Conservation (phyloP, 2,113 vertebrate species). For the Vidua macroura region DNA sequence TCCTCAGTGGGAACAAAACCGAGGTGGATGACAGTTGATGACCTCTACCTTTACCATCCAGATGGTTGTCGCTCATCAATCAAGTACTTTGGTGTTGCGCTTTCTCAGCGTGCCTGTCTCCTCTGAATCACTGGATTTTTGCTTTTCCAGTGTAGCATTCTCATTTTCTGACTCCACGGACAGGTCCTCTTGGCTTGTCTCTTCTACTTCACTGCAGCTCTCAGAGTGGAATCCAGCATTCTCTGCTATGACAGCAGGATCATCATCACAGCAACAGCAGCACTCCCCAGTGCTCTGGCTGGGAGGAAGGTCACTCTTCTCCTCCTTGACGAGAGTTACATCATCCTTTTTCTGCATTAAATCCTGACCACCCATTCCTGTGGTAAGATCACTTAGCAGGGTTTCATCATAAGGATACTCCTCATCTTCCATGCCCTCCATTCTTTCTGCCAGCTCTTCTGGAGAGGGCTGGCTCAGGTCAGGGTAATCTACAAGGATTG, state of each 20-base stretch:
- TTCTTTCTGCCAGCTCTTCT: slow-evolving; percentile 90
- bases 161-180: slow-evolving; percentile 14
- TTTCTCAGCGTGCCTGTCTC: slow-evolving; percentile 72
- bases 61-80: background rate
- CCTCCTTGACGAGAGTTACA: slow-evolving; percentile 57
- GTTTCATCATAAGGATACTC: slow-evolving; percentile 48
- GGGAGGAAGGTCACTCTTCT: slow-evolving; percentile 61
- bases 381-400: background rate
- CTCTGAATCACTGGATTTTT: background rate
- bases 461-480: slow-evolving; percentile 76
- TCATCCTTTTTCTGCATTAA: background rate
- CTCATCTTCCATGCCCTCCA: slow-evolving; percentile 77
- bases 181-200: slow-evolving; percentile 53
- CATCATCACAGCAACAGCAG: slow-evolving; percentile 63
- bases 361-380: background rate
- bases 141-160: background rate
- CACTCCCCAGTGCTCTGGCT: slow-evolving; percentile 56
- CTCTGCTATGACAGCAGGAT: slow-evolving; percentile 84
- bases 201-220: slow-evolving; percentile 74
- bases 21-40: background rate
- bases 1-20: background rate
- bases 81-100: slow-evolving; percentile 68
- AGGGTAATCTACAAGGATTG: slow-evolving; percentile 73
- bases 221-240: slow-evolving; percentile 78
- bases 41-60: background rate